Conservation (phyloP, 2,888 invertebrate species). For the Matsumyia berberina region DNA sequence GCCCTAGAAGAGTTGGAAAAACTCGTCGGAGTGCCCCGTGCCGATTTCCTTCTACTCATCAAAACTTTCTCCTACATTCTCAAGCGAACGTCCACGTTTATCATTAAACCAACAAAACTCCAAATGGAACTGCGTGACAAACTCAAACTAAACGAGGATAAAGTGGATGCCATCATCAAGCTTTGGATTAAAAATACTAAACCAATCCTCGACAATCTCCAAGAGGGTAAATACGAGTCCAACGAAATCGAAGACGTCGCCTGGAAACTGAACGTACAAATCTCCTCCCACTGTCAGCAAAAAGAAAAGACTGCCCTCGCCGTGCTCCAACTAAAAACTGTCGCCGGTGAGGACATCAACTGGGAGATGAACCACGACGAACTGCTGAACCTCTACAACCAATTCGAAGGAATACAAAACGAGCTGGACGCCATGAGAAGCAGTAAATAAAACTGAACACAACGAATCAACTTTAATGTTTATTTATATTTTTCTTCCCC, state of each 20-base stretch:
- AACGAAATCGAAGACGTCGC: conserved; percentile 85
- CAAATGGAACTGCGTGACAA: conserved; percentile 85
- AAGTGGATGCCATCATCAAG: conserved; percentile 86
- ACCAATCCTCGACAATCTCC: conserved; percentile 85
- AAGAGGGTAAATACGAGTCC: conserved; percentile 81
- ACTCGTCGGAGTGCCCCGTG: conserved; percentile 82
- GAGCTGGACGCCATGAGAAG: conserved; percentile 82
- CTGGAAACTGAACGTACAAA: conserved; percentile 86
- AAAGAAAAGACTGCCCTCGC: conserved; percentile 85
- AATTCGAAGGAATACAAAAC: conserved; percentile 85
- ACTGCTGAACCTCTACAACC: conserved; percentile 85
- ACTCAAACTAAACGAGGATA: conserved; percentile 85
- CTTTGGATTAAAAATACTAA: conserved; percentile 86
- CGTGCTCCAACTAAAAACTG: conserved; percentile 85
- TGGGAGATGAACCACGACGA: conserved; percentile 86
- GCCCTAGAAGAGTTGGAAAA: conserved; percentile 83
- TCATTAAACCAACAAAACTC: conserved; percentile 86
- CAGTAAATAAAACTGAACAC: conserved; percentile 45
- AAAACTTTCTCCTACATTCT: conserved; percentile 85
- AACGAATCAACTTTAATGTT: conserved; percentile 32
- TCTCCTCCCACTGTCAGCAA: conserved; percentile 84
- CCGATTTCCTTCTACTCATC: conserved; percentile 82
- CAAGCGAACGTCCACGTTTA: conserved; percentile 85
- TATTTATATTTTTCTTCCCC: conserved; percentile 38
- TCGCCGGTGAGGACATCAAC: conserved; percentile 84